Evolutionary conservation across 2,888 invertebrate genomes (phyloP), one percentile per base, ranked within the genome.

Genomic region (Cancer borealis): DNA sequence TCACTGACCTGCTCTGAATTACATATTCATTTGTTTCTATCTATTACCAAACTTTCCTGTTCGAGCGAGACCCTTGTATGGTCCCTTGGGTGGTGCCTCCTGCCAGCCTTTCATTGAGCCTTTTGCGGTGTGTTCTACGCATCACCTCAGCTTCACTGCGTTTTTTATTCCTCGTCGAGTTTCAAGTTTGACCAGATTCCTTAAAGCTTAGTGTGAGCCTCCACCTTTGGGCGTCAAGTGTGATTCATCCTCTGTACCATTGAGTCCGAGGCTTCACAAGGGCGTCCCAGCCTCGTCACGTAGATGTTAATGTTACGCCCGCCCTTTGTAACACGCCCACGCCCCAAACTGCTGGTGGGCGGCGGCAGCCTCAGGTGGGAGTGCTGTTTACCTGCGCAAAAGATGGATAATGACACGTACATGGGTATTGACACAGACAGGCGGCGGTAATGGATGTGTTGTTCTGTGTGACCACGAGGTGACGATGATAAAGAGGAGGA

Each of bases 261-360:
- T 26, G 79, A 17, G 79, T 79, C 12, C 30, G 26, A 12, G 79
- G 26, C 30, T 14, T 12, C 14, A 30, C 79, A 21, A 79, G 79
- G 79, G 79, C 79, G 26, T 79, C 79, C 26, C 79, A 12, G 10
- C 21, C 30, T 26, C 79, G 79, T 79, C 79, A 79, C 79, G 79
- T 79, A 21, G 79, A 79, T 30, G 79, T 79, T 79, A 79, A 79
- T 79, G 30, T 79, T 79, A 79, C 79, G 79, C 79, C 79, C 79
- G 79, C 30, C 79, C 79, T 30, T 79, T 79, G 79, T 79, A 79
- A 79, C 79, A 79, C 79, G 79, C 79, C 79, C 79, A 79, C 79
- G 79, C 79, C 79, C 79, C 10, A 10, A 30, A 30, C 79, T 6
- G 30, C 2, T 79, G 79, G 26, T 30, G 79, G 79, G 79, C 79